Evolutionary conservation across 2,113 vertebrate species (phyloP), one percentile per base, ranked within the genome.

Genomic region (Eolophus roseicapilla): DNA sequence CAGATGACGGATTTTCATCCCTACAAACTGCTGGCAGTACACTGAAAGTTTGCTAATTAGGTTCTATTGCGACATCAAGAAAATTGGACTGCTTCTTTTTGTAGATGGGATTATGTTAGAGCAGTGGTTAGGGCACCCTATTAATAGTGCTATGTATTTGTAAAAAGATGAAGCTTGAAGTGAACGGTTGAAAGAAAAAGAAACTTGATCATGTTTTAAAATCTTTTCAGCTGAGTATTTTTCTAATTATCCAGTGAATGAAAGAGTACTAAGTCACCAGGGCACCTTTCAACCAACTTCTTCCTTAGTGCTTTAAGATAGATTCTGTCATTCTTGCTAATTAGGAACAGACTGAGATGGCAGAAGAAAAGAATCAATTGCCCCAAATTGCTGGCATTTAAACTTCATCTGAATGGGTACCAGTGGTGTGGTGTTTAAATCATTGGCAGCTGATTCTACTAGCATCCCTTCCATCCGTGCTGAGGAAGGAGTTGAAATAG

Each of bases 1-100:
- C 44, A 95, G 46, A 88, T 87, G 27, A 63, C 50, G 80, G 60
- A 21, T 81, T 96, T 95, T 92, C 81, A 90, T 90, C 65, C 85
- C 59, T 86, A n/a, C 17, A 57, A 79, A 85, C 62, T 59, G 70
- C 74, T 82, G 77, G 75, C 88, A 71, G 78, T 73, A 88, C 65
- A 47, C 82, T 94, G 63, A 27, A 95, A 83, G 44, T 74, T 93
- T 64, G 44, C 31, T 94, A 78, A 87, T 86, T 92, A 53, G 37
- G 39, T 91, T 91, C 14, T 78, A 47, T 62, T 55, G 70, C 44
- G 35, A 60, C 13, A 64, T 44, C 7, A 79, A 90, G 63, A 77
- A 83, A 49, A 92, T 53, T 35, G 15, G 4, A 14, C 53, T 64
- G 3, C 14, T 41, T 76, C 69, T 76, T 83, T 81, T 59, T 1